These are phyloP conservation scores for Todiramphus saurophagus DNA, from an alignment of 2,113 vertebrate genomes.

Conservation along the genomic window DNA sequence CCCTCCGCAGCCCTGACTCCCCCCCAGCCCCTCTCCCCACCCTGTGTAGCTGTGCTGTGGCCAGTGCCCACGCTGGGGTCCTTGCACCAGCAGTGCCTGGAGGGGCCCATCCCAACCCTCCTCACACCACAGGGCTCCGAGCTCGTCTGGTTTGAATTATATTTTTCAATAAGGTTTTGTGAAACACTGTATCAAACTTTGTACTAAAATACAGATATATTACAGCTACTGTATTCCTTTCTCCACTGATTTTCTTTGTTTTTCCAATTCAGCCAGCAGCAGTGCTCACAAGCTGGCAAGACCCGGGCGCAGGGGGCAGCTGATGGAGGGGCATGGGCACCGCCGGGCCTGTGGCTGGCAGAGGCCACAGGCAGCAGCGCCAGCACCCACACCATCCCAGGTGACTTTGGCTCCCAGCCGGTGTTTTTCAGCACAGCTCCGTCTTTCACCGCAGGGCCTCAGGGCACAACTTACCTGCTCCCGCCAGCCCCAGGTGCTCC, in stretches of 20 bases:
- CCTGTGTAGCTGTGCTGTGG: accelerated
- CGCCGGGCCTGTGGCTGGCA: neutral
- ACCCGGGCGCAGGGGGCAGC: neutral
- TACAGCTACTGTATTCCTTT: constrained; percentile 75
- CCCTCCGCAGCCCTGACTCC: neutral
- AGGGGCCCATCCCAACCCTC: neutral
- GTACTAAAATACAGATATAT: constrained; percentile 77
- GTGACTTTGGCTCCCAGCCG: neutral
- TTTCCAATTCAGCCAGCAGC: constrained; percentile 36
- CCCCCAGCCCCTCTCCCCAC: accelerated
- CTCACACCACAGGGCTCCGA: neutral
- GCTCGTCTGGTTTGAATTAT: constrained; percentile 59
- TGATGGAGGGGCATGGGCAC: neutral
- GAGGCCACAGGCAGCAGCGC: neutral
- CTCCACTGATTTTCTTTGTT: constrained; percentile 56
- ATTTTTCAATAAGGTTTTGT: constrained; percentile 74
- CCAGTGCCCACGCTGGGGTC: accelerated
- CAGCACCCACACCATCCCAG: neutral
- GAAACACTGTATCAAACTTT: constrained; percentile 76
- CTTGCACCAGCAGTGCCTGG: accelerated
- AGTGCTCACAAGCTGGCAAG: neutral
- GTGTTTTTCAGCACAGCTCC: neutral
- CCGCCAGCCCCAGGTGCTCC: neutral
- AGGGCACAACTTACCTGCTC: constrained; percentile 29
- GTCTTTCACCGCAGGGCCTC: neutral